Conservation (phyloP, 2,888 invertebrate species). For the Drosophila kuntzei region DNA sequence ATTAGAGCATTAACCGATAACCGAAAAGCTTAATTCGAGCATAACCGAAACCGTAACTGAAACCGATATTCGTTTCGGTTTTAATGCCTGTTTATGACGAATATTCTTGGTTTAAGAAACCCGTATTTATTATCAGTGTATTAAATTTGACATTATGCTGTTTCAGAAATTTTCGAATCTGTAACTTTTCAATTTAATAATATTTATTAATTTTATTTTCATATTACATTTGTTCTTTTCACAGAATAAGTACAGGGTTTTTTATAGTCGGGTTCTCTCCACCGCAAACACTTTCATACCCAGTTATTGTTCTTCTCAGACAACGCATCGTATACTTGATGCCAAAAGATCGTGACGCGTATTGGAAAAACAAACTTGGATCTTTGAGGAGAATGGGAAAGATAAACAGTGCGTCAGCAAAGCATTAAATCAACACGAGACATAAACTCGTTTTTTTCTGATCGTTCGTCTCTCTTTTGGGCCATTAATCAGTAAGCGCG, state of each 20-base stretch:
- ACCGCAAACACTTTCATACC: not conserved
- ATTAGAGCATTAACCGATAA: no score
- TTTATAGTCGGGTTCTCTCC: not conserved
- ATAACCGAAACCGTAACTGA: no score
- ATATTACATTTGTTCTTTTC: no score
- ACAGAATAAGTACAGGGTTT: not conserved
- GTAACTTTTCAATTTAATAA: no score
- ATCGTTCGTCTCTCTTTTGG: conserved; percentile 15
- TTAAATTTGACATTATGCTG: no score
- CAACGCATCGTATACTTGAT: conserved; percentile 58
- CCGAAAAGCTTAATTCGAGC: no score
- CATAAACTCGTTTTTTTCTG: conserved; percentile 63
- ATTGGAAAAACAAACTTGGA: conserved; percentile 65
- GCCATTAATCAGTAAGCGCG: conserved; percentile 54
- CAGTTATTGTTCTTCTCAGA: not conserved
- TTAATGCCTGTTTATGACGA: no score
- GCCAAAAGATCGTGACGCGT: conserved; percentile 65
- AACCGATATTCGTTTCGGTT: no score
- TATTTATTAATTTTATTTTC: no score
- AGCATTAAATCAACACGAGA: conserved; percentile 44
- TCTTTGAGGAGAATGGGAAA: conserved; percentile 43
- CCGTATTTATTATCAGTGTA: no score
- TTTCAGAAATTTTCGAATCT: no score
- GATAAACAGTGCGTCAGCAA: conserved; percentile 62
- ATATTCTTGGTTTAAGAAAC: no score